Evolutionary conservation across 2,797 vertebrate species (phyloP).

Genomic region (Danio kyathit): DNA sequence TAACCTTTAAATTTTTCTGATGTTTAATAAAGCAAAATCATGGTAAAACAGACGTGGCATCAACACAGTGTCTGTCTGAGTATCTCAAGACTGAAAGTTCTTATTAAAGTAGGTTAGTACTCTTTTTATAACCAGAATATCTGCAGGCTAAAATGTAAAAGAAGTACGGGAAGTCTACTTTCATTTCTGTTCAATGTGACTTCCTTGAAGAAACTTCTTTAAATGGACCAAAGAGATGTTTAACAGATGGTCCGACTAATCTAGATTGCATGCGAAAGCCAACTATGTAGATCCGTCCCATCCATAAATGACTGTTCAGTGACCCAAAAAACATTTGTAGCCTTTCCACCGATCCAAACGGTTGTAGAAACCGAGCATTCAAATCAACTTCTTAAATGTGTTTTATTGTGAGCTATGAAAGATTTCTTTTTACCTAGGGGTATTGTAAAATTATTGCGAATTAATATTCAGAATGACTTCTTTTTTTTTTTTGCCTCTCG

Average conservation of each 20-base stretch:
- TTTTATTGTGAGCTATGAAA: conserved; percentile 70
- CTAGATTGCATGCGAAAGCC: conserved; percentile 74
- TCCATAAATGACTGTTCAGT: conserved; percentile 47
- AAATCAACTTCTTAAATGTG: conserved; percentile 54
- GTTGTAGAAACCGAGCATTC: conserved; percentile 5
- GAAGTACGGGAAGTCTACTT: conserved; percentile 30
- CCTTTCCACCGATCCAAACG: conserved; percentile 7
- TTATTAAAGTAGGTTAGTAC: conserved; percentile 39
- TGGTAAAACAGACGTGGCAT: conserved; percentile 4
- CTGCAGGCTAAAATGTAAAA: conserved; percentile 34
- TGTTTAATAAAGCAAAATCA: not conserved
- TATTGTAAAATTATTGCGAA: conserved; percentile 82
- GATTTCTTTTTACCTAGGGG: conserved; percentile 67
- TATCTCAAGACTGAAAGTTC: conserved; percentile 11
- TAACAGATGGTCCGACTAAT: conserved; percentile 78
- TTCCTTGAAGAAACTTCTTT: conserved; percentile 61
- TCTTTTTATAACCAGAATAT: conserved; percentile 50
- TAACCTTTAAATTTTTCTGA: not conserved
- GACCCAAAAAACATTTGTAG: conserved; percentile 42
- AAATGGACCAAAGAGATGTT: conserved; percentile 72
- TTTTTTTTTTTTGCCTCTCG: conserved; percentile 67
- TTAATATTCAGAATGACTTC: conserved; percentile 84
- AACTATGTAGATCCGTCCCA: conserved; percentile 49
- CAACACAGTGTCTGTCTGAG: not conserved
- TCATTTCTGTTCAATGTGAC: conserved; percentile 28